These are phyloP conservation scores for Drosophila subpulchrella DNA, from an alignment of 1,140 invertebrate genomes.

Conservation along the genomic window DNA sequence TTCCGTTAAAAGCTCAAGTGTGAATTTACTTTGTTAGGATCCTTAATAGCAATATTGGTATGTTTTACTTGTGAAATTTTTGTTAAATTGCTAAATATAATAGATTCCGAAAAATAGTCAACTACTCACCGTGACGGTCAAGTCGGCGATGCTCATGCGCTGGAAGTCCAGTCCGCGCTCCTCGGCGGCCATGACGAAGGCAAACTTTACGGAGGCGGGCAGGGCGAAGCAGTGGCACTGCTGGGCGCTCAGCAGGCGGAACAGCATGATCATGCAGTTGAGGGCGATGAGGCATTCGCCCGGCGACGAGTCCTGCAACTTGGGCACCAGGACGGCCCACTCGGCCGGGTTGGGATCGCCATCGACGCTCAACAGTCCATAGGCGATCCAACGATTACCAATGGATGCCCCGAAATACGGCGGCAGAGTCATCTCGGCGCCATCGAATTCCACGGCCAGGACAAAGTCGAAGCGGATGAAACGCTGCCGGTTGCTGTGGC, in stretches of 20 bases:
- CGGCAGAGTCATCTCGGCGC: conserved; percentile 20
- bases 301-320: conserved; percentile 19
- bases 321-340: conserved; percentile 51
- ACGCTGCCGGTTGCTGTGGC: neutral
- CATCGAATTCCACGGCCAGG: conserved; percentile 44
- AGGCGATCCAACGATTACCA: conserved; percentile 49
- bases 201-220: conserved; percentile 42
- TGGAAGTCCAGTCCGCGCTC: conserved; percentile 20
- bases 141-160: neutral
- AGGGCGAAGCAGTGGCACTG: conserved; percentile 16
- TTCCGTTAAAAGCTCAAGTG: too few relatives aligned
- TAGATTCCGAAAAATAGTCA: neutral
- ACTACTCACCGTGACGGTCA: conserved; percentile 38
- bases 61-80: too few relatives aligned
- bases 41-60: too few relatives aligned
- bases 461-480: conserved; percentile 57
- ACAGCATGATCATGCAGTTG: conserved; percentile 17
- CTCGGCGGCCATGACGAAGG: conserved; percentile 40
- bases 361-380: conserved; percentile 4
- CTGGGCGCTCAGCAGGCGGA: conserved; percentile 38
- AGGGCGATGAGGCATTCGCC: neutral
- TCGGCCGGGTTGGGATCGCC: neutral
- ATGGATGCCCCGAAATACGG: conserved; percentile 25
- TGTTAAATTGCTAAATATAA: neutral
- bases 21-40: too few relatives aligned